Conservation (phyloP, 1,140 invertebrate genomes). For the Thrips palmi region DNA sequence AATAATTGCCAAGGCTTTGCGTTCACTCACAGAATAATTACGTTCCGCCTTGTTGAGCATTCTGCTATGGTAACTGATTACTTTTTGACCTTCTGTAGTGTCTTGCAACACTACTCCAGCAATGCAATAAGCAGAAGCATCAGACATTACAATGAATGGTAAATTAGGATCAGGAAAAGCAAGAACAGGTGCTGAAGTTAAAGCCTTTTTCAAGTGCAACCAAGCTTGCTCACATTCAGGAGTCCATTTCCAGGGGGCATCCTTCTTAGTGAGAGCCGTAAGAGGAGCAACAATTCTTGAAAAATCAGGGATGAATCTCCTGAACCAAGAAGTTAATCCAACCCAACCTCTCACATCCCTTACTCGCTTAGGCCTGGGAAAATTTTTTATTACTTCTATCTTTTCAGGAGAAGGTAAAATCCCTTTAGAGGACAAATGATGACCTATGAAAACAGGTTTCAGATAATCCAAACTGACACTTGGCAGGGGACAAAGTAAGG, state of each 20-base stretch:
- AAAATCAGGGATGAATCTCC: conserved; percentile 25
- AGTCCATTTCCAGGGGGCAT: conserved; percentile 18
- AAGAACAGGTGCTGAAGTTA: conserved; percentile 20
- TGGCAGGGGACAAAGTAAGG: conserved; percentile 15
- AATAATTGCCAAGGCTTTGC: too few species aligned
- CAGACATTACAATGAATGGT: too few species aligned
- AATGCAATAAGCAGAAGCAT: too few species aligned
- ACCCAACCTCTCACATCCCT: conserved; percentile 25
- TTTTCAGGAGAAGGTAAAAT: conserved; percentile 17
- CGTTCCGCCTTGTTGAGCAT: too few species aligned
- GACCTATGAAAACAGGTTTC: conserved; percentile 21
- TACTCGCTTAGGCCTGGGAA: conserved; percentile 17
- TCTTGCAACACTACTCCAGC: too few species aligned
- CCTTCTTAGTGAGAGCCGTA: conserved; percentile 19
- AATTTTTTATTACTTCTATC: conserved; percentile 13
- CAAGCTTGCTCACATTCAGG: conserved; percentile 19
- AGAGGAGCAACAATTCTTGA: conserved; percentile 20
- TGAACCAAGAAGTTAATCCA: conserved; percentile 25
- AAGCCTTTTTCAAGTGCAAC: conserved; percentile 15
- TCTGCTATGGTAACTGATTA: too few species aligned
- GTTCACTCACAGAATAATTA: too few species aligned
- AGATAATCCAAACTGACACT: conserved; percentile 17
- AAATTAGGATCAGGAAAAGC: conserved; percentile 19
- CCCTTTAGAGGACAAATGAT: conserved; percentile 20
- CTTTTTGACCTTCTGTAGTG: too few species aligned